These are phyloP conservation scores for Erebia ligea DNA, from an alignment of 2,888 invertebrate genomes.

Conservation along the genomic window DNA sequence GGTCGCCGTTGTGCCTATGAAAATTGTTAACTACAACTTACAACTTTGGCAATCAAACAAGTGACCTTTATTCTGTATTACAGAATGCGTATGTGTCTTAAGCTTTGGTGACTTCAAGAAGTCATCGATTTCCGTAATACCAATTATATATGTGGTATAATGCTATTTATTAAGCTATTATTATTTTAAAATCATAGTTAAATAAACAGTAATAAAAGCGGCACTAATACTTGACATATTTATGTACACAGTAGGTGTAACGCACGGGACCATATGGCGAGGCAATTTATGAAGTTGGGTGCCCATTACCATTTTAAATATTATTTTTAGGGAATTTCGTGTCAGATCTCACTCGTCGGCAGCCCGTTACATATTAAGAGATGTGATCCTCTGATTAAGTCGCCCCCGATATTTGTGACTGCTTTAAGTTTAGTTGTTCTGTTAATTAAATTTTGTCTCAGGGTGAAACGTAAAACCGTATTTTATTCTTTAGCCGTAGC, in stretches of 20 bases:
- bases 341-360: constrained; percentile 82
- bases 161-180: too few relatives aligned
- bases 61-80: too few relatives aligned
- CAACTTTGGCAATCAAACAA: too few relatives aligned
- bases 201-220: constrained; percentile 54
- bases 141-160: too few relatives aligned
- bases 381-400: constrained; percentile 82
- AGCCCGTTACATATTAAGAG: constrained; percentile 79
- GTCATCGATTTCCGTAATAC: too few relatives aligned
- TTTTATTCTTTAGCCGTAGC: neutral
- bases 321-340: constrained; percentile 84
- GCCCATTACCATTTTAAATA: constrained; percentile 84
- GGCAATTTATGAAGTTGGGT: constrained; percentile 80
- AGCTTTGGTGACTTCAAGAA: too few relatives aligned
- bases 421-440: constrained; percentile 66
- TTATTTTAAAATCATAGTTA: constrained; percentile 29
- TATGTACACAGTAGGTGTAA: constrained; percentile 81
- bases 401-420: constrained; percentile 69
- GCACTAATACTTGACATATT: constrained; percentile 81
- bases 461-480: constrained; percentile 7
- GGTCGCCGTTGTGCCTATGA: too few relatives aligned
- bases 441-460: constrained; percentile 71
- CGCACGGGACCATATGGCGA: constrained; percentile 79
- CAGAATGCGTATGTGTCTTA: too few relatives aligned
- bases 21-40: too few relatives aligned